A percentile compares a stretch with the other conserved stretches of the same genome.
Conservation (phyloP, 1,140 invertebrate species). For the Drosophila subobscura region DNA sequence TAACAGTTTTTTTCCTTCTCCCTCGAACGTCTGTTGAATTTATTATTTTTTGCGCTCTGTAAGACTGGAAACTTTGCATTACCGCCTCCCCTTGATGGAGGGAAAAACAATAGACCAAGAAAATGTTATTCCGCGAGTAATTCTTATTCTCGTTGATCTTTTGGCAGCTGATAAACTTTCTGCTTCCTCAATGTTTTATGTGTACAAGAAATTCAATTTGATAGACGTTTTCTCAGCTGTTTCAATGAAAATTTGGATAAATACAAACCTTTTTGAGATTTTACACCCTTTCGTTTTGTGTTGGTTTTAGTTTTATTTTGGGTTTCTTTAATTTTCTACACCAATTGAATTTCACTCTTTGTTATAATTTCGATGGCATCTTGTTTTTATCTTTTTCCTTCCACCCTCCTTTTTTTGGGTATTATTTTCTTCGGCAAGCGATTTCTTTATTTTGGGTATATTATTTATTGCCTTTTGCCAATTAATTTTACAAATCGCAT, state of each 20-base stretch:
- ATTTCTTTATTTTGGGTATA: slow-evolving; percentile 54
- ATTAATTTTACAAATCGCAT: slow-evolving; percentile 14
- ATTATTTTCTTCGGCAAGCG: slow-evolving; percentile 6
- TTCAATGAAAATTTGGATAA: slow-evolving; percentile 1
- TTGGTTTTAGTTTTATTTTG: slow-evolving; percentile 10
- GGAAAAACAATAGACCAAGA: slow-evolving; percentile 16
- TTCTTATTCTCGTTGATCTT: slow-evolving; percentile 33
- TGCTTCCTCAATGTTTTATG: slow-evolving; percentile 29
- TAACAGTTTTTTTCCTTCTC: slow-evolving; percentile 61
- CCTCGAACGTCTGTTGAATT: slow-evolving; percentile 20
- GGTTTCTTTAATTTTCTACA: slow-evolving; percentile 12
- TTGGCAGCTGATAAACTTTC: slow-evolving; percentile 39
- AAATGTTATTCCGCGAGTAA: background rate
- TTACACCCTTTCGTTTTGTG: slow-evolving; percentile 23
- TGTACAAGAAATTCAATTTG: slow-evolving; percentile 10
- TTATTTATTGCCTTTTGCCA: slow-evolving; percentile 50
- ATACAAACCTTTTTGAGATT: slow-evolving; percentile 6
- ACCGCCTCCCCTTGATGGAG: background rate
- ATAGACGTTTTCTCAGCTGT: slow-evolving; percentile 47
- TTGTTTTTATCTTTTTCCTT: slow-evolving; percentile 15
- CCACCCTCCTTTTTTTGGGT: background rate
- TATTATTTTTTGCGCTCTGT: slow-evolving; percentile 40
- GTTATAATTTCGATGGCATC: slow-evolving; percentile 38
- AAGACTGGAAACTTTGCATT: slow-evolving; percentile 32
- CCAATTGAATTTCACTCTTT: slow-evolving; percentile 42